Percentiles rank a stretch among this genome's conserved stretches.
Conservation (phyloP, 1,140 invertebrate genomes). For the Lordiphosa clarofinis region DNA sequence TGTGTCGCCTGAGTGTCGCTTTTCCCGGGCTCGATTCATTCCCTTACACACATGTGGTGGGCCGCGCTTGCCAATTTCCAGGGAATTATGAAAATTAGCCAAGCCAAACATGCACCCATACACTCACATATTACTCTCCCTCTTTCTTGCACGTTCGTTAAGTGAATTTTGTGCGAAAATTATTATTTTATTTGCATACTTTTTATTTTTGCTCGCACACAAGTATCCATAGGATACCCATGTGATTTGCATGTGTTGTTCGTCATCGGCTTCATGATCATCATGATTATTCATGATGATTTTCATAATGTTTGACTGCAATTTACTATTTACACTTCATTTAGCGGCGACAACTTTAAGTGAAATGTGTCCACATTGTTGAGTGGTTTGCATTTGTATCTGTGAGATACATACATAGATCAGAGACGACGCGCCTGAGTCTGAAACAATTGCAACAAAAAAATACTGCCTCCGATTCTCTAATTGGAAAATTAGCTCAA, state of each 20-base stretch:
- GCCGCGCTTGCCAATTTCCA: conserved; percentile 52
- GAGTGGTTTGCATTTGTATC: conserved; percentile 51
- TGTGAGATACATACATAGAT: conserved; percentile 32
- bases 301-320: conserved; percentile 74
- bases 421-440: conserved; percentile 2
- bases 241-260: conserved; percentile 74
- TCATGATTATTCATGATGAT: conserved; percentile 35
- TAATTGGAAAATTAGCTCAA: conserved; percentile 63
- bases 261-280: conserved; percentile 64
- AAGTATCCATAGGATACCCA: conserved; percentile 54
- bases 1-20: conserved; percentile 50
- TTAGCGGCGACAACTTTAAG: conserved; percentile 74
- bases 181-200: conserved; percentile 75
- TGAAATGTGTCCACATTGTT: conserved; percentile 72
- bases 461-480: conserved; percentile 35
- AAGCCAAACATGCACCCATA: conserved; percentile 28
- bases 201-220: conserved; percentile 47
- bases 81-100: conserved; percentile 72
- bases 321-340: conserved; percentile 78
- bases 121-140: neutral
- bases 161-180: conserved; percentile 60
- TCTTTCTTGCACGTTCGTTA: conserved; percentile 25
- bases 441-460: conserved; percentile 36
- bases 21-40: conserved; percentile 34
- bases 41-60: conserved; percentile 35